phyloP scores from a whole-genome alignment of 1,140 invertebrate species.

The Zaprionus inermis region DNA sequence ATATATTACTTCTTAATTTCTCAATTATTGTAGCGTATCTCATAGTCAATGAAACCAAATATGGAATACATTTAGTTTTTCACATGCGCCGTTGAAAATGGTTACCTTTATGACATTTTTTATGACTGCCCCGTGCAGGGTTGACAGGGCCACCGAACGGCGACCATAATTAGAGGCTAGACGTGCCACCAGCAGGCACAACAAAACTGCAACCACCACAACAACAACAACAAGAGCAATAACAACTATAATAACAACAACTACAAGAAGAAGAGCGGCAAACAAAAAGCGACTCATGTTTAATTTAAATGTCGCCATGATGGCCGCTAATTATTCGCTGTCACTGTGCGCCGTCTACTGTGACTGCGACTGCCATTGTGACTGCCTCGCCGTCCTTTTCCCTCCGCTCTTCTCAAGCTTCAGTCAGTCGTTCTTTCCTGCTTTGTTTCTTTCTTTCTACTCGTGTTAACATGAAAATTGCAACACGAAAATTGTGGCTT shows the following conservation, averaged over 20 bases:
- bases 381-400: background rate
- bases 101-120: slow-evolving; percentile 75
- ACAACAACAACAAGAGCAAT: background rate
- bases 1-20: too few species aligned
- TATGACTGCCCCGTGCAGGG: slow-evolving; percentile 65
- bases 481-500: slow-evolving; percentile 24
- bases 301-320: slow-evolving; percentile 68
- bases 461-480: slow-evolving; percentile 59
- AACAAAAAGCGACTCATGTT: slow-evolving; percentile 59
- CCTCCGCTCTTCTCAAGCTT: slow-evolving; percentile 1
- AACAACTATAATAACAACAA: slow-evolving; percentile 10
- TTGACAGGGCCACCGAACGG: slow-evolving; percentile 45
- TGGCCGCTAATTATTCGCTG: slow-evolving; percentile 72
- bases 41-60: background rate
- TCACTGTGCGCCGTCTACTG: slow-evolving; percentile 53
- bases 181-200: slow-evolving; percentile 23
- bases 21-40: slow-evolving; percentile 23
- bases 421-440: slow-evolving; percentile 29
- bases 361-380: slow-evolving; percentile 45
- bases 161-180: slow-evolving; percentile 63
- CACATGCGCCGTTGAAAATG: slow-evolving; percentile 56
- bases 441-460: slow-evolving; percentile 9
- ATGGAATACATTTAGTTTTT: slow-evolving; percentile 14
- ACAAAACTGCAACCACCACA: slow-evolving; percentile 23
- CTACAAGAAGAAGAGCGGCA: slow-evolving; percentile 1